These are phyloP conservation scores for Calliscelio sp. DNA, from an alignment of 2,888 invertebrate species.

Conservation along the genomic window DNA sequence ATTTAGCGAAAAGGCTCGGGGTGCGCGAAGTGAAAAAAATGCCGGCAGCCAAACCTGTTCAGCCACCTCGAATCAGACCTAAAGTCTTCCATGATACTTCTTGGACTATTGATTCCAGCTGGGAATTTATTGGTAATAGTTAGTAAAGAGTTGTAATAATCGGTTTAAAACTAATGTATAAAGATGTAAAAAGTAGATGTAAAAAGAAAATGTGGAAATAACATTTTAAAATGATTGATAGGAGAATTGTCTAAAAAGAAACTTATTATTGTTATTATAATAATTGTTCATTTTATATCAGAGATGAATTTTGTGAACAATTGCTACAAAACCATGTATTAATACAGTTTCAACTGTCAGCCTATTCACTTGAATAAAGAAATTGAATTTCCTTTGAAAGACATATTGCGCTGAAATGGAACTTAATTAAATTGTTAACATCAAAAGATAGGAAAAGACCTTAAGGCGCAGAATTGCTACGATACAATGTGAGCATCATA, in stretches of 20 bases:
- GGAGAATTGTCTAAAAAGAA: no score
- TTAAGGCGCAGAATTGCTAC: background rate
- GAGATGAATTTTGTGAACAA: no score
- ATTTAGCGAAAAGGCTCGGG: slow-evolving; percentile 86
- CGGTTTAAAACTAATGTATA: no score
- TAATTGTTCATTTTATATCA: no score
- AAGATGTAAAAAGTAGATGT: no score
- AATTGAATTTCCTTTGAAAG: background rate
- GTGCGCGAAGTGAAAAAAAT: slow-evolving; percentile 86
- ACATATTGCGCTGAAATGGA: background rate
- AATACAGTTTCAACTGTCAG: no score
- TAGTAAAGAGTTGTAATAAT: no score
- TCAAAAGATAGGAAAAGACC: background rate
- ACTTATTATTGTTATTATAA: no score
- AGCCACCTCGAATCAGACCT: slow-evolving; percentile 89
- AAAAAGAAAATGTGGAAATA: no score
- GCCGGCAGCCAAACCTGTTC: slow-evolving; percentile 90
- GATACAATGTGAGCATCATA: slow-evolving; percentile 23
- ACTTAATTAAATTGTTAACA: slow-evolving; percentile 1
- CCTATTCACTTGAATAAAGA: no score
- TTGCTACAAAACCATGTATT: no score
- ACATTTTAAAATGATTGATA: no score
- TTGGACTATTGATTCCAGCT: slow-evolving; percentile 96
- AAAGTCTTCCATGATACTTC: slow-evolving; percentile 86
- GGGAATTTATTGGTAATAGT: slow-evolving; percentile 95